Conservation (phyloP, 2,797 vertebrate genomes). For the Pipistrellus pygmaeus region DNA sequence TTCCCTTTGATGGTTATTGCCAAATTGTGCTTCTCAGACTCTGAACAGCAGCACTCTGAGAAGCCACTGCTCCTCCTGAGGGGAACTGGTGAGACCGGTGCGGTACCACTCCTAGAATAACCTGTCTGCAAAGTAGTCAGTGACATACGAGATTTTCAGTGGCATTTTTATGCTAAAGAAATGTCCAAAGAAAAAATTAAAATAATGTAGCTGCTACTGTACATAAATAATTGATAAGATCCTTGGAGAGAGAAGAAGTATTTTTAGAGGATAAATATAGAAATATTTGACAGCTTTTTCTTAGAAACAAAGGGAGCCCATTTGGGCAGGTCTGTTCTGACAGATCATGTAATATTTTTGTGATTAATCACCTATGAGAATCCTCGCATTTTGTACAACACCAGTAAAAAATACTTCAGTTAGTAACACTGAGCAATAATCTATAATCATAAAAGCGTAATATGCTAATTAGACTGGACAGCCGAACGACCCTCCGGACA, state of each 20-base stretch:
- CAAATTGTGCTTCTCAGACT: neutral
- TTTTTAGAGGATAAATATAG: neutral
- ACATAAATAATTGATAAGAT: constrained; percentile 73
- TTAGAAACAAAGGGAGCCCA: constrained; percentile 47
- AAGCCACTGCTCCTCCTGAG: neutral
- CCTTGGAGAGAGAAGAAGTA: constrained; percentile 38
- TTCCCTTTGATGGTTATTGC: constrained; percentile 7
- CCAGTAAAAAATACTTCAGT: constrained; percentile 36
- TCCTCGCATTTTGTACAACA: constrained; percentile 60
- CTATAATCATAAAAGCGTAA: too few relatives aligned
- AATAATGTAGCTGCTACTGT: constrained; percentile 69
- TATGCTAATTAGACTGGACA: too few relatives aligned
- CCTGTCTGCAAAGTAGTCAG: constrained; percentile 47
- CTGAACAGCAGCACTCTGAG: constrained; percentile 5
- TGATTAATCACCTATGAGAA: constrained; percentile 35
- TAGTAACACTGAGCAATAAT: neutral
- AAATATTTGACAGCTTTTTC: constrained; percentile 48
- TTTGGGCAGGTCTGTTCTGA: neutral
- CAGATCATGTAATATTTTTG: neutral
- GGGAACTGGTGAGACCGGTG: constrained; percentile 37
- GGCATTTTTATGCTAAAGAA: constrained; percentile 67
- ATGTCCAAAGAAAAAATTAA: constrained; percentile 66
- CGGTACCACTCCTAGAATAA: constrained; percentile 64
- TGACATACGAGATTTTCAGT: constrained; percentile 64
- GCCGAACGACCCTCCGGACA: too few relatives aligned